phyloP scores from a whole-genome alignment of 2,888 invertebrate genomes.

The Hofmannophila pseudospretella region DNA sequence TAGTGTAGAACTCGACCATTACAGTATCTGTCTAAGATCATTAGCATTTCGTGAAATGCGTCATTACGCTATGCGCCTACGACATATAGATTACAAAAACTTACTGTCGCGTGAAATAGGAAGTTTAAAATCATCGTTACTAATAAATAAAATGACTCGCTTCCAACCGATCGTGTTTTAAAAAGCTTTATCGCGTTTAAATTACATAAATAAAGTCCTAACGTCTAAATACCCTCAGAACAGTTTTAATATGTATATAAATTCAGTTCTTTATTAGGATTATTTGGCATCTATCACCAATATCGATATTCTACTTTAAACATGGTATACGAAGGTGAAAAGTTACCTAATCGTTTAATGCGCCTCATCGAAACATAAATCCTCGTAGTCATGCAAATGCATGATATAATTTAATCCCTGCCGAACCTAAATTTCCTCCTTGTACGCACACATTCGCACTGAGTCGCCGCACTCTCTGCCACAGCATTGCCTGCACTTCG shows the following conservation, averaged over 20 bases:
- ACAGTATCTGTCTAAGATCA: too few relatives aligned
- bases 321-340: constrained; percentile 72
- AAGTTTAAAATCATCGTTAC: constrained; percentile 13
- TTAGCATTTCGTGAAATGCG: too few relatives aligned
- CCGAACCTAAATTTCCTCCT: constrained; percentile 71
- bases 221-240: constrained; percentile 75
- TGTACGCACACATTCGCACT: constrained; percentile 47
- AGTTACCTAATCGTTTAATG: constrained; percentile 61
- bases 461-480: constrained; percentile 16
- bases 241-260: constrained; percentile 73
- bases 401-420: constrained; percentile 58
- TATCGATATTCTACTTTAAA: constrained; percentile 67
- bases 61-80: too few relatives aligned
- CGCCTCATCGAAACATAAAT: constrained; percentile 60
- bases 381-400: constrained; percentile 38
- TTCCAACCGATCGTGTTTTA: constrained; percentile 19
- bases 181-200: constrained; percentile 35
- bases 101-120: too few relatives aligned
- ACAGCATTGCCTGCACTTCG: constrained; percentile 8
- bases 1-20: too few relatives aligned
- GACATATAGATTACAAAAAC: too few relatives aligned
- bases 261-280: constrained; percentile 78
- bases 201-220: constrained; percentile 59
- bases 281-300: constrained; percentile 78
- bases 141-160: constrained; percentile 40